Evolutionary conservation across 2,888 invertebrate genomes (phyloP), one percentile per base, ranked within the genome.

Genomic region (Stenodema calcarata): DNA sequence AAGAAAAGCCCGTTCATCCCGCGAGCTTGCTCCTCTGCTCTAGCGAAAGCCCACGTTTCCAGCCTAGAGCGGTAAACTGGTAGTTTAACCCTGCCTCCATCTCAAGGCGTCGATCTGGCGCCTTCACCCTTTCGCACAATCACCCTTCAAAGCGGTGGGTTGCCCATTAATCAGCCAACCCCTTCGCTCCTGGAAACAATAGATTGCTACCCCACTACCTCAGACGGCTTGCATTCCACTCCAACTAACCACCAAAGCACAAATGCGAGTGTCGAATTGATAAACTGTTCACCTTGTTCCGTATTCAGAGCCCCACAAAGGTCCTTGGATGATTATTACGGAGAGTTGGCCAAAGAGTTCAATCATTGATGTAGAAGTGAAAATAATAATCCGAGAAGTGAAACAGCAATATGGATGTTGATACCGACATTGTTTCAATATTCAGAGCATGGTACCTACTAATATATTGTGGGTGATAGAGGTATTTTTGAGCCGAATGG

Each of bases 121-220:
- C 80, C 80, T 79, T 73, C 73, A 80, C 27, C 50, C 50, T 54
- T 28, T 50, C 50, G 47, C 80, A 50, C 80, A 50, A 80, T 80
- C 54, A 80, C 80, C 80, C 80, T 80, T 80, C 80, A 80, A 80
- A 80, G 80, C 28, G 54, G 44, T 80, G 47, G 80, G 80, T 80
- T 27, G 47, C 47, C 80, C 80, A 80, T 80, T 80, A 80, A 80
- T 80, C 80, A 80, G 54, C 54, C 80, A 47, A n/a, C 50, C 80
- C 47, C 80, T 47, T 80, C 73, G 73, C 73, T 73, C 30, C 35
- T 73, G 73, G 73, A 73, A 73, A 73, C 73, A 73, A 73, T 73
- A 73, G 73, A 73, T 73, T 73, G 73, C 73, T 41, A 73, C 35
- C 41, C 41, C 73, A 62, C 73, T 73, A 73, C 73, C 73, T 73